A percentile compares a stretch with the other conserved stretches of the same genome.
These are phyloP conservation scores for Zaprionus tsacasi DNA, from an alignment of 1,140 invertebrate species.

Conservation along the genomic window DNA sequence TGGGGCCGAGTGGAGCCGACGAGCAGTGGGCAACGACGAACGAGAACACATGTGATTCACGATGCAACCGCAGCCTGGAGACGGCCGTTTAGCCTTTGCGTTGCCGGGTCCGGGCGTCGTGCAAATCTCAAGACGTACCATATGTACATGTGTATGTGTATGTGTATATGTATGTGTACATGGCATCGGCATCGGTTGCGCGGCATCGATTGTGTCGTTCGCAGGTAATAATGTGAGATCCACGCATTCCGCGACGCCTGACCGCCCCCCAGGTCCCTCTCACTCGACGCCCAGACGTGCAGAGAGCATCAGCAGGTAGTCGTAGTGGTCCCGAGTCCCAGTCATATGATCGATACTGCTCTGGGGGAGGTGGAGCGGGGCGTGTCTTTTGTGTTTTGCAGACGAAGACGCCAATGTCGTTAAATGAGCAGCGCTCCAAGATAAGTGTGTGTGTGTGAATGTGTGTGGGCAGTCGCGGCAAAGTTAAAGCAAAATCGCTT, in stretches of 20 bases:
- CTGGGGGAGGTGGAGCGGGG: constrained; percentile 50
- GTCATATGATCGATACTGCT: constrained; percentile 70
- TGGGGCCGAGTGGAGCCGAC: constrained; percentile 61
- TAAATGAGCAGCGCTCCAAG: constrained; percentile 68
- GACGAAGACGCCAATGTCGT: constrained; percentile 81
- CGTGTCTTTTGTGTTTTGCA: constrained; percentile 77
- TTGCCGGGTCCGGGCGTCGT: constrained; percentile 31
- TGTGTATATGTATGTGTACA: background rate
- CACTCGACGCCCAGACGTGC: constrained; percentile 9
- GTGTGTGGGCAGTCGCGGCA: constrained; percentile 66
- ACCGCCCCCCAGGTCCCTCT: constrained; percentile 1
- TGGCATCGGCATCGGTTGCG: constrained; percentile 32
- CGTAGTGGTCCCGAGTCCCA: constrained; percentile 45
- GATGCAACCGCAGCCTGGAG: constrained; percentile 45
- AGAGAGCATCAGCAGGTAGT: constrained; percentile 73
- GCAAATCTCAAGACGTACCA: constrained; percentile 63
- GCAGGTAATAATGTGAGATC: constrained; percentile 83
- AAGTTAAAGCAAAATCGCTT: constrained; percentile 78
- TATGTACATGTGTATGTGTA: background rate
- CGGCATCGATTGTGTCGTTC: constrained; percentile 82
- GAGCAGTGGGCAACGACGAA: constrained; percentile 22
- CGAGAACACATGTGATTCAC: constrained; percentile 63
- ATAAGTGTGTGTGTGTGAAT: constrained; percentile 24
- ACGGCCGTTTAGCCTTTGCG: constrained; percentile 8
- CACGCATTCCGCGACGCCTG: constrained; percentile 71